Base-by-base conservation (phyloP, 2,797 vertebrate species). In the Zenarchopterus dispar region DNA sequence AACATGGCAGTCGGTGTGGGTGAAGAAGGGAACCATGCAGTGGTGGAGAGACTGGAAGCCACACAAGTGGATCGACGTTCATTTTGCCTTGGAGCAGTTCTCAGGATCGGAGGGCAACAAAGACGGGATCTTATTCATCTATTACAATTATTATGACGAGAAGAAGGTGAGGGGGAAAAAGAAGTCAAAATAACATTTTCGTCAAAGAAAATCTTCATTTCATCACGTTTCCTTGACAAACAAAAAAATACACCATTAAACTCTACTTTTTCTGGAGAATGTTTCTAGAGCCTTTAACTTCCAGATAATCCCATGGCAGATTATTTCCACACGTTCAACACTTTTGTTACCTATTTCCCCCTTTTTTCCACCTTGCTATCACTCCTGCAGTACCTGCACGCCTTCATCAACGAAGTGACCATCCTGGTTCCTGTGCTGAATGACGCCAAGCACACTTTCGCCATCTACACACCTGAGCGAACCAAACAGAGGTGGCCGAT, bases 31-130 rank as follows among this genome's bases (percentile, higher is more conserved):
- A 11, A 75, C 88, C 50, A 90, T 99, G 93, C 96, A 97, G 76
- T 99, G 98, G 98, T 98, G 97, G 97, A 93, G 95, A 61, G 96
- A 95, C 82, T 97, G 96, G 96, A 98, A 98, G 80, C 97, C 98
- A 1, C 85, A 98, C 70, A 97, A 95, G 75, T 99, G 98, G 98
- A 82, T 95, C 28, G 97, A 99, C 0, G 96, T 99, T 46, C 93
- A 95, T 0, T 97, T 99, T 11, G 95, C 96, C 0, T 89, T 99
- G 51, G 98, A 99, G 90, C 97, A 98, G 90, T 97, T 98, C 89
- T 97, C 95, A 0, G 95, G 96, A 18, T 91, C 92, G 0, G 97
- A 98, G 0, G 96, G 96, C 41, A 91, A 94, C 78, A 95, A 94
- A 0, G 98, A 99, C 61, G 97, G 97, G 74, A 97, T 99, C 85